Evolutionary conservation across 2,888 invertebrate species (phyloP).

Genomic region (Ctenicera cuprea): DNA sequence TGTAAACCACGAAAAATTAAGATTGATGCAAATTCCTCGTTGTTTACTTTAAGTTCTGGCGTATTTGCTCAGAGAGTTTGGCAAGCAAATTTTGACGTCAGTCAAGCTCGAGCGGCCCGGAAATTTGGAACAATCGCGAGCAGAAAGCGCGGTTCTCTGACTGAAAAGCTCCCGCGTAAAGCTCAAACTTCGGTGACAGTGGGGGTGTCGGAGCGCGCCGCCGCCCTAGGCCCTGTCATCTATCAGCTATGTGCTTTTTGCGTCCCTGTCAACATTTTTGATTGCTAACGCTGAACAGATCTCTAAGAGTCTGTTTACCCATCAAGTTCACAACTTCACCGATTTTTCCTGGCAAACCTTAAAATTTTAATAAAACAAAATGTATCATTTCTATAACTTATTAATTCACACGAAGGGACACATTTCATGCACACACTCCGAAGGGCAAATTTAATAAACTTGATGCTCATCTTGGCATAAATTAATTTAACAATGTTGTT

Average conservation of each 20-base stretch:
- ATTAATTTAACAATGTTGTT: background rate
- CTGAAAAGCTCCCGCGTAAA: constrained; percentile 60
- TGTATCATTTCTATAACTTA: constrained; percentile 16
- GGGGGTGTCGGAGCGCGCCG: constrained; percentile 63
- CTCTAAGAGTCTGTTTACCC: constrained; percentile 47
- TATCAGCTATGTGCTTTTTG: constrained; percentile 67
- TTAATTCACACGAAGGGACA: background rate
- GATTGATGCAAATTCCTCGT: background rate
- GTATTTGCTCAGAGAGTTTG: background rate
- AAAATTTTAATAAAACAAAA: constrained; percentile 28
- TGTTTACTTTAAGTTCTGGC: background rate
- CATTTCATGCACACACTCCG: background rate
- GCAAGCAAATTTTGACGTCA: constrained; percentile 30
- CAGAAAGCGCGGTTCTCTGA: constrained; percentile 57
- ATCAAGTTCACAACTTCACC: constrained; percentile 40
- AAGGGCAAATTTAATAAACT: background rate
- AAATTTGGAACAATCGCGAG: constrained; percentile 49
- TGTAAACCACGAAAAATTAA: background rate
- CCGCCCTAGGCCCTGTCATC: constrained; percentile 64
- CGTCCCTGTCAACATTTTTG: constrained; percentile 68
- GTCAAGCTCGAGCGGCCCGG: constrained; percentile 34
- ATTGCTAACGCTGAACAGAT: constrained; percentile 65
- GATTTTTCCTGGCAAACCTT: constrained; percentile 30
- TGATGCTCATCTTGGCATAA: background rate
- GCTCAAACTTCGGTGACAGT: constrained; percentile 58